Base-by-base conservation (phyloP, 37 sponge, comb jelly and placozoan genomes). In the Agelas oroides region DNA sequence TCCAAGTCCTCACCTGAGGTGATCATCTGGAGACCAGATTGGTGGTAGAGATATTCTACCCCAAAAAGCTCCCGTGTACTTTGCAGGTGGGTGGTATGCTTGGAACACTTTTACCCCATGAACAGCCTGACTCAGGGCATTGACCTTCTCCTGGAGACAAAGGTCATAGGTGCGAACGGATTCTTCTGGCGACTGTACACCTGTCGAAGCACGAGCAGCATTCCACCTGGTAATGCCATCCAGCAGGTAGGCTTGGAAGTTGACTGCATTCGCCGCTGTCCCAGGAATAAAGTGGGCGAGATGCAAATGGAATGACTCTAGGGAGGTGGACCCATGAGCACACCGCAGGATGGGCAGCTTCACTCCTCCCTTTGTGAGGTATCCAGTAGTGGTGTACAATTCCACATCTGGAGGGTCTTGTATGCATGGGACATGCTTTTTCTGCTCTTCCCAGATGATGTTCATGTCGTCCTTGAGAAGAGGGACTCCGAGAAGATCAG, bases 211-310 rank as follows among this genome's bases (percentile, higher is more conserved):
- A 23, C 62, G 40, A 25, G 78, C 86, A 25, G 30, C 20, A 60
- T 86, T 86, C 86, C 86, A 86, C 46, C 86, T 86, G 8, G 53
- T 20, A 1, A 86, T 1, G 46, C 86, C 86, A 5, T 86, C 86
- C 8, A 86, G 31, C 6, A 86, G 66, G 53, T 59, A 85, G 5
- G 77, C 77, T 40, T 85, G 85, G 39, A 67, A 85, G 63, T 76
- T 63, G 16, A 76, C 59, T 5, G 59, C 79, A 86, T 56, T 71
- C 0, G 86, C 86, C 23, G 86, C 77, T 1, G 73, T 78, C 0
- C 86, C 86, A 27, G 79, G 86, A 39, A 78, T 78, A 35, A 86
- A 78, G 39, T 64, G 55, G 28, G 64, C 79, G 1, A 86, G 63
- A 52, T 78, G 86, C 17, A 70, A 39, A 53, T 84, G 85, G 37